A percentile compares a stretch with the other conserved stretches of the same genome.
phyloP scores from a whole-genome alignment of 2,888 invertebrate species.

The Drosophila ezoana region DNA sequence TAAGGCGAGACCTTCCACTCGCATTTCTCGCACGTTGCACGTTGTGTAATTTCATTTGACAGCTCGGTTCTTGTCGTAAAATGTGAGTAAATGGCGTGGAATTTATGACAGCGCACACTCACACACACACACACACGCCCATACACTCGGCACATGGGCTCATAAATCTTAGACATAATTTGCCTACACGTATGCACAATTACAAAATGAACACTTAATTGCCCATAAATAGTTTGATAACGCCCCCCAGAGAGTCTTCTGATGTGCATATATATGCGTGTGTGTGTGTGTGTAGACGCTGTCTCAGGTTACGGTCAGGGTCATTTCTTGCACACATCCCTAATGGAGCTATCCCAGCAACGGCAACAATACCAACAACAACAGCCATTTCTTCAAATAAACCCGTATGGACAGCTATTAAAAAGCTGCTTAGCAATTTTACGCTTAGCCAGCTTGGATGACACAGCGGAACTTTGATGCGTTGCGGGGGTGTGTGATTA shows the following conservation, averaged over 20 bases:
- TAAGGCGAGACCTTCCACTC: conserved; percentile 39
- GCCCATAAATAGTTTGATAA: conserved; percentile 71
- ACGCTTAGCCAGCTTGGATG: conserved; percentile 58
- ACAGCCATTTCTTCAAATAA: conserved; percentile 8
- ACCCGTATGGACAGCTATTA: conserved; percentile 42
- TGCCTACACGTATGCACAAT: conserved; percentile 65
- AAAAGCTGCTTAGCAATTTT: conserved; percentile 54
- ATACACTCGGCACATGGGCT: conserved; percentile 30
- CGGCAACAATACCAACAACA: conserved; percentile 5
- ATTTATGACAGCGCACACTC: conserved; percentile 47
- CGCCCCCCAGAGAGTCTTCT: conserved; percentile 38
- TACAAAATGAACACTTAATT: conserved; percentile 74
- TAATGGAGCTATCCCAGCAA: conserved; percentile 37
- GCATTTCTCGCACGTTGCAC: conserved; percentile 23
- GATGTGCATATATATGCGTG: background rate
- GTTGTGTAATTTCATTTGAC: conserved; percentile 49
- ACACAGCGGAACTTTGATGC: conserved; percentile 56
- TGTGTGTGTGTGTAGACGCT: background rate
- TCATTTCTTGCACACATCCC: conserved; percentile 23
- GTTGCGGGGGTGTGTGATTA: conserved; percentile 57
- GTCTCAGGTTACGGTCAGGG: conserved; percentile 66
- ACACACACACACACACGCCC: background rate
- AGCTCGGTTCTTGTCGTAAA: conserved; percentile 54
- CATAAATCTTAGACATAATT: conserved; percentile 70
- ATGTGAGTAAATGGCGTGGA: conserved; percentile 56